Conservation (phyloP, 2,797 vertebrate species). For the Taenioides sp. region DNA sequence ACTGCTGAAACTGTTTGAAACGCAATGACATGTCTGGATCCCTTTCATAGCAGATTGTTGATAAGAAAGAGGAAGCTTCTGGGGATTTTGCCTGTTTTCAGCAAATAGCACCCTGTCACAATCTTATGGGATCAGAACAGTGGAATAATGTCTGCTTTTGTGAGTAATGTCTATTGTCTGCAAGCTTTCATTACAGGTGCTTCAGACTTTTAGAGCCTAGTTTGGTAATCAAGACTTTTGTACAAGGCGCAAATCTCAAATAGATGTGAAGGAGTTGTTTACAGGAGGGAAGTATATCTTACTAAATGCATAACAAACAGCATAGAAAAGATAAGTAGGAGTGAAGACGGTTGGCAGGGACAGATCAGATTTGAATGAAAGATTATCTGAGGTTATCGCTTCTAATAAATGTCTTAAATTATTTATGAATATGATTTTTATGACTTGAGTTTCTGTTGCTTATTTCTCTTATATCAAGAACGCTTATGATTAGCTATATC, state of each 20-base stretch:
- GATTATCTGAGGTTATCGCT: constrained; percentile 33
- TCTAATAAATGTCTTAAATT: too few relatives aligned
- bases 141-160: constrained; percentile 38
- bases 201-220: neutral
- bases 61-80: constrained; percentile 44
- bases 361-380: constrained; percentile 15
- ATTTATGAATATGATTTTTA: too few relatives aligned
- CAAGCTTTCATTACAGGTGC: constrained; percentile 40
- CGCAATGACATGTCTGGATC: constrained; percentile 18
- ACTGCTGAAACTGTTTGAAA: constrained; percentile 13
- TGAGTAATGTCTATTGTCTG: constrained; percentile 47
- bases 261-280: neutral
- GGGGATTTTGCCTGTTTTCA: constrained; percentile 19
- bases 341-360: constrained; percentile 27
- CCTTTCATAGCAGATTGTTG: constrained; percentile 17
- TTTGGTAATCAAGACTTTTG: neutral
- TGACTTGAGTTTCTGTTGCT: too few relatives aligned
- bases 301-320: constrained; percentile 25
- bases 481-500: too few relatives aligned
- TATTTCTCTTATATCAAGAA: too few relatives aligned
- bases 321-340: constrained; percentile 25
- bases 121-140: constrained; percentile 12
- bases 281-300: constrained; percentile 19
- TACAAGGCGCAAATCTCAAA: neutral
- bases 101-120: constrained; percentile 35